Percentiles rank a stretch among this genome's conserved stretches.
These are phyloP conservation scores for Myotis myotis DNA, from an alignment of 2,797 vertebrate species.

Conservation along the genomic window DNA sequence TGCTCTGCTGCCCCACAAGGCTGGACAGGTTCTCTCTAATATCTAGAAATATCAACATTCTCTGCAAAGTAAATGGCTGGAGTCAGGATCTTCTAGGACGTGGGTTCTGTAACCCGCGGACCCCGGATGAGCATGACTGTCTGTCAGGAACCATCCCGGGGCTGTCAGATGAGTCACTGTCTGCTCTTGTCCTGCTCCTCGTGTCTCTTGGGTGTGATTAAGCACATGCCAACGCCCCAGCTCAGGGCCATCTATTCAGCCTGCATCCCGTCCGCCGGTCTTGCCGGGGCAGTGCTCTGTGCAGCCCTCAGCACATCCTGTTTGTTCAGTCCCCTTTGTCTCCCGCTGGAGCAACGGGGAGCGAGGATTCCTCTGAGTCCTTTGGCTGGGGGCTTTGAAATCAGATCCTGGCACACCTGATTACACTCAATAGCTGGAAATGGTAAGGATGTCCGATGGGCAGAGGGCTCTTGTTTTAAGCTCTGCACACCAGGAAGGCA, in stretches of 20 bases:
- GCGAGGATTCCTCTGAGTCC: conserved; percentile 79
- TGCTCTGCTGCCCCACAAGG: neutral
- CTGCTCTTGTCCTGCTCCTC: neutral
- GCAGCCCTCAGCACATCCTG: conserved; percentile 81
- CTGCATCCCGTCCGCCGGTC: conserved; percentile 66
- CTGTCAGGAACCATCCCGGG: neutral
- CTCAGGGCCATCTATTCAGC: conserved; percentile 54
- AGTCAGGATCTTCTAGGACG: neutral
- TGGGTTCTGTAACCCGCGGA: neutral
- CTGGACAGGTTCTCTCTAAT: neutral
- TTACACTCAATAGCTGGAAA: conserved; percentile 86
- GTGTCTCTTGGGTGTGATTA: neutral
- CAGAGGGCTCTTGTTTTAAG: conserved; percentile 83
- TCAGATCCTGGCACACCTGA: conserved; percentile 81
- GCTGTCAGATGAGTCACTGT: neutral
- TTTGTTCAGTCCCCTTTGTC: conserved; percentile 84
- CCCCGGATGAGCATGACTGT: neutral
- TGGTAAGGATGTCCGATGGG: conserved; percentile 87
- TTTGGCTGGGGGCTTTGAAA: conserved; percentile 83
- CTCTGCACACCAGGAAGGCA: conserved; percentile 82
- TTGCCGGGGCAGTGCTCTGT: conserved; percentile 66
- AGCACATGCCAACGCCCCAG: neutral
- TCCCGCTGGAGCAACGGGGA: conserved; percentile 68
- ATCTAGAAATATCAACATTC: neutral
- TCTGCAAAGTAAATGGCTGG: neutral